Base-by-base conservation (phyloP, 2,888 invertebrate species). In the Anodontia alba region DNA sequence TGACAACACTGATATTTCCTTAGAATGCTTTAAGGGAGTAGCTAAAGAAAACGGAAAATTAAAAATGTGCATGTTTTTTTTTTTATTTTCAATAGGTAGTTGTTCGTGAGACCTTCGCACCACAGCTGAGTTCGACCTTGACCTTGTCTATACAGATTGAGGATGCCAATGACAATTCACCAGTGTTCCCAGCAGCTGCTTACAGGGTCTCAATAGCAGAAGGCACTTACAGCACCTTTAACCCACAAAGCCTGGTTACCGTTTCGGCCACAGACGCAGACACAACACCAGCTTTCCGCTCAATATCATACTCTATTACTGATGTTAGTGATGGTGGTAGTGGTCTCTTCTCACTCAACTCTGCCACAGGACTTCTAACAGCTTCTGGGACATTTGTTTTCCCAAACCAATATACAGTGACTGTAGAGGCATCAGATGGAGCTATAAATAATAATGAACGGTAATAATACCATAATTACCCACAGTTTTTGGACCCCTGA, bases 121-220 rank as follows among this genome's bases (percentile, higher is more conserved):
- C 84, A n/a, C 81, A 82, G 38, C 76, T 81, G 23, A 88, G 89
- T 0, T 82, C 87, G 23, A 90, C 90, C 0, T 80, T 84, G 1
- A 85, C 83, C 5, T 54, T 93, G 46, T 89, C 87, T 0, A 83
- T 93, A 12, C 86, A 82, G 69, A 87, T 94, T 8, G 38, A 89
- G 67, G 91, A 94, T 86, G 83, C 84, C 23, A 93, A 93, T 83
- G 93, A 94, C 86, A 90, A 91, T 70, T 42, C 80, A 0, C 93
- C 93, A 0, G 70, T 75, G 10, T 93, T 92, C 80, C 87, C 90
- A 10, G 85, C 90, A 0, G 67, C 73, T 0, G 88, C 87, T 5
- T 90, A 91, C 73, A 15, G 33, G 1, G 78, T 85, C 1, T 81
- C 83, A 23, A 80, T 92, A 10, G 75, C 72, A 0, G 87, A 86